Evolutionary conservation across 1,140 invertebrate genomes (phyloP), one percentile per base, ranked within the genome.

Genomic region (Panulirus ornatus): DNA sequence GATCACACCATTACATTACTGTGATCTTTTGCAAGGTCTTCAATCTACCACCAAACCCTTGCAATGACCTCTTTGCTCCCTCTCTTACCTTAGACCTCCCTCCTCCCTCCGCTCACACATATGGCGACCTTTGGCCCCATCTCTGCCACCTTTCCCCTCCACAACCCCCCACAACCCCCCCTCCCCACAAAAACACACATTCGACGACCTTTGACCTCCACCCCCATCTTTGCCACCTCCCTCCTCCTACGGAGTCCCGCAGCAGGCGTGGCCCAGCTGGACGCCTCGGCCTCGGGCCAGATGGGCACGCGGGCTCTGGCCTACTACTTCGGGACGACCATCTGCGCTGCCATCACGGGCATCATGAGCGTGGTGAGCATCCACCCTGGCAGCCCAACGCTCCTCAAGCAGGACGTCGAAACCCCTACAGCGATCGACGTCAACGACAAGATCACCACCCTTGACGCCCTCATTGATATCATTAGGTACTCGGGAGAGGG

Each of bases 261-360:
- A 51, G 30, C 42, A 88, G 86, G 86, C 40, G 86, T 88, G 76
- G 86, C 86, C 40, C 86, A 88, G 78, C 66, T 88, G 27, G 86
- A 88, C 78, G 86, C 86, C 30, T 38, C 86, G 36, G 86, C 86
- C 30, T 89, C 88, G 42, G 88, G 88, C 2, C 63, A 82, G 36
- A 89, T 89, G 88, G 88, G 88, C 9, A 76, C 66, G 2, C 36
- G 79, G 14, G 88, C 88, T n/a, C 51, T 89, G 30, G 66, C 66
- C 22, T 89, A 89, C 79, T 83, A 89, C 81, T 89, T 89, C 47
- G 70, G 47, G 63, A 89, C 88, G 30, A 89, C 88, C 9, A 44
- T 89, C 47, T 84, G 44, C 79, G 79, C 79, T 2, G 86, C 86
- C 38, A 40, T 82, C 0, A 88, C 86, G 5, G 86, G 86, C 0